phyloP scores from a whole-genome alignment of 2,797 vertebrate genomes.

The Lacerta agilis region DNA sequence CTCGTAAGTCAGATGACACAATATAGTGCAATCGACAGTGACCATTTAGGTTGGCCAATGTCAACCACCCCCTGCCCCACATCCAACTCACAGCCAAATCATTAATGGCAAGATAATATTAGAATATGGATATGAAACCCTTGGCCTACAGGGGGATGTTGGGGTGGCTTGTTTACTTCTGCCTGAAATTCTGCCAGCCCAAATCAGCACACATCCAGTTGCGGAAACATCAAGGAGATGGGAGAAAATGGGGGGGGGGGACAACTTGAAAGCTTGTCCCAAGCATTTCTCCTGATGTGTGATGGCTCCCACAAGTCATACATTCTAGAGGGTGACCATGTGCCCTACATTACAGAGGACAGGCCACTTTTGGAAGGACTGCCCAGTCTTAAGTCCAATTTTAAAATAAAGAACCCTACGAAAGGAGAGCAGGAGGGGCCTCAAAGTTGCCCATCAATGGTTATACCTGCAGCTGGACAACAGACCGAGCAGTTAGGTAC shows the following conservation, averaged over 20 bases:
- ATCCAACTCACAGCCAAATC: slow-evolving; percentile 12
- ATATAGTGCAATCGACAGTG: slow-evolving; percentile 12
- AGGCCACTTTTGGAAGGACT: too few species aligned
- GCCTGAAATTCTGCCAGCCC: not conserved
- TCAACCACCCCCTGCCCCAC: not conserved
- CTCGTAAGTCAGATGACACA: slow-evolving; percentile 31
- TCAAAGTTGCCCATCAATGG: too few species aligned
- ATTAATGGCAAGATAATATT: slow-evolving; percentile 19
- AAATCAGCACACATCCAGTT: not conserved
- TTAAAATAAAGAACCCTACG: too few species aligned
- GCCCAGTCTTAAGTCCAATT: too few species aligned
- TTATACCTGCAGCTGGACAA: too few species aligned
- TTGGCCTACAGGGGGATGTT: not conserved
- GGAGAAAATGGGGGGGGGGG: too few species aligned
- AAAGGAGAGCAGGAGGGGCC: too few species aligned
- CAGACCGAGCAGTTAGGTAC: too few species aligned
- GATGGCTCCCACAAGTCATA: not conserved
- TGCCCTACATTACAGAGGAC: too few species aligned
- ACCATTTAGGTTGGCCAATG: slow-evolving; percentile 24
- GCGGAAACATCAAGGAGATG: not conserved
- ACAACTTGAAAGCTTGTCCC: not conserved
- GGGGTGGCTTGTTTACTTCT: not conserved
- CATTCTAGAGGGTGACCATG: too few species aligned
- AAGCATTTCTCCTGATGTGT: not conserved
- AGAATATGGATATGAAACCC: not conserved